Percentiles rank a stretch among this genome's conserved stretches.
Conservation (phyloP, 2,113 vertebrate species). For the Noturus placidus region DNA sequence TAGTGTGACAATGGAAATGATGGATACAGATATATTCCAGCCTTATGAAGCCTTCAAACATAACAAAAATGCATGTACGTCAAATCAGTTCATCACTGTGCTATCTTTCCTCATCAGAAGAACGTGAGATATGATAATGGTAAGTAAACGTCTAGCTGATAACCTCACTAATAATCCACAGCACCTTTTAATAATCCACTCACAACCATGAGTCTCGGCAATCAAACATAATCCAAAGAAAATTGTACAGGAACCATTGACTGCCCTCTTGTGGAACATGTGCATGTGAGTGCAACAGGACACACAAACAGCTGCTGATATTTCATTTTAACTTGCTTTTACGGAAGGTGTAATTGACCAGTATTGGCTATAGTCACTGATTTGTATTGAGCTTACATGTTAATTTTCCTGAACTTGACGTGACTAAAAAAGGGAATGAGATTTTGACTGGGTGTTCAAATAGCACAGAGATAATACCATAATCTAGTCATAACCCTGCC, state of each 20-base stretch:
- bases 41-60: background rate
- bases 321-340: background rate
- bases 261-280: constrained; percentile 4
- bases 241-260: background rate
- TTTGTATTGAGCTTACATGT: background rate
- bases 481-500: background rate
- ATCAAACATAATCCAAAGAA: background rate
- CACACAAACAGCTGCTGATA: background rate
- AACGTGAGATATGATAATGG: background rate
- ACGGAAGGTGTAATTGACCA: background rate
- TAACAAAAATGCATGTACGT: background rate
- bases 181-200: background rate
- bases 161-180: background rate
- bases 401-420: background rate
- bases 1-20: background rate
- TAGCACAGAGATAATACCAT: background rate
- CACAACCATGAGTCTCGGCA: background rate
- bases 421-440: background rate
- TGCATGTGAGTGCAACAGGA: background rate
- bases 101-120: background rate
- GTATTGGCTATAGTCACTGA: background rate
- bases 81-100: background rate
- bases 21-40: background rate
- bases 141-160: background rate
- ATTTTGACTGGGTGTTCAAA: background rate